phyloP scores from a whole-genome alignment of 1,140 invertebrate genomes.

The Drosophila orena region DNA sequence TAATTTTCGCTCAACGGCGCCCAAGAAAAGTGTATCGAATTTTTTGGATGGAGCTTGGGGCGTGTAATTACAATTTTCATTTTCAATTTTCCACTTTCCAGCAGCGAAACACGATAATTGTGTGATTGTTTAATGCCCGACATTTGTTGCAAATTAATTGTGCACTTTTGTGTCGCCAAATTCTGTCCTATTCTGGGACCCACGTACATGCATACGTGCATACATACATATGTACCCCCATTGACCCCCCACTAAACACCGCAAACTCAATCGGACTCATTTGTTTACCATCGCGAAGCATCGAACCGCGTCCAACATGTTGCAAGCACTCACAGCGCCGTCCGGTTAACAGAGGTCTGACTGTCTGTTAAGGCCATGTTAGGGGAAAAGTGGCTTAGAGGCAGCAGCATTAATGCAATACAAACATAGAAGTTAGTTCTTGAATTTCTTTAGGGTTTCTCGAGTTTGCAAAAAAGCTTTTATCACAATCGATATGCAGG shows the following conservation, averaged over 20 bases:
- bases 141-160: slow-evolving; percentile 54
- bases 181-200: slow-evolving; percentile 2
- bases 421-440: neutral
- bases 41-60: neutral
- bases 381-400: neutral
- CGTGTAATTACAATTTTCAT: slow-evolving; percentile 5
- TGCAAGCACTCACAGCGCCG: slow-evolving; percentile 25
- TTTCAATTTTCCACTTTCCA: slow-evolving; percentile 14
- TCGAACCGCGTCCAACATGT: slow-evolving; percentile 22
- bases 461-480: neutral
- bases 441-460: neutral
- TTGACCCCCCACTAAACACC: neutral
- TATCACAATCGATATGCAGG: slow-evolving; percentile 20
- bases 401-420: neutral
- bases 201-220: too few species aligned
- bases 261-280: too few species aligned
- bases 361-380: slow-evolving; percentile 8
- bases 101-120: slow-evolving; percentile 17
- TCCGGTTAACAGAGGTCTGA: slow-evolving; percentile 10
- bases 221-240: too few species aligned
- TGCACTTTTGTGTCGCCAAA: slow-evolving; percentile 3
- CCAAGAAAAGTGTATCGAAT: slow-evolving; percentile 14
- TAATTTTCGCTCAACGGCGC: slow-evolving; percentile 52
- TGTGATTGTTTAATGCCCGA: slow-evolving; percentile 40
- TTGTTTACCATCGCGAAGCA: slow-evolving; percentile 24